A percentile compares a stretch with the other conserved stretches of the same genome.
phyloP scores from a whole-genome alignment of 2,888 invertebrate species.

The Scotopteryx bipunctaria region DNA sequence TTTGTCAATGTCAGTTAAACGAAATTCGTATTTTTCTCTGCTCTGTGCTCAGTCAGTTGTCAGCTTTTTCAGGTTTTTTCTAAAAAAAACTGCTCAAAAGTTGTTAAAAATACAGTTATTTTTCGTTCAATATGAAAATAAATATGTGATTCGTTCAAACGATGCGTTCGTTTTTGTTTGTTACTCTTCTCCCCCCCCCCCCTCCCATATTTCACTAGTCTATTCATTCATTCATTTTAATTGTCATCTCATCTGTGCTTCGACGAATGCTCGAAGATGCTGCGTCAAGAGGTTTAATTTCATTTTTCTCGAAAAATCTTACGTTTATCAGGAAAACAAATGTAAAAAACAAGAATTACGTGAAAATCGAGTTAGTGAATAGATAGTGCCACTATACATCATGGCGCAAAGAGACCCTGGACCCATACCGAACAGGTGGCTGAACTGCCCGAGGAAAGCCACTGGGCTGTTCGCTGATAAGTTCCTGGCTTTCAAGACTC shows the following conservation, averaged over 20 bases:
- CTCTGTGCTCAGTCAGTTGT: no score
- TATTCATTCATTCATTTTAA: no score
- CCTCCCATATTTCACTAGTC: no score
- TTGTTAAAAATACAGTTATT: no score
- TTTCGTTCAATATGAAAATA: no score
- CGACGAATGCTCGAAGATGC: conserved; percentile 34
- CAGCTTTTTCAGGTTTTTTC: background rate
- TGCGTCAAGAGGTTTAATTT: conserved; percentile 36
- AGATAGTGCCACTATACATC: conserved; percentile 33
- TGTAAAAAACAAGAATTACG: conserved; percentile 29
- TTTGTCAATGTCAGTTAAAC: no score
- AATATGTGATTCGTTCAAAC: no score
- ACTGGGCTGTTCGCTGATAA: conserved; percentile 88
- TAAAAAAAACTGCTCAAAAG: no score
- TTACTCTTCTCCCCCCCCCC: no score
- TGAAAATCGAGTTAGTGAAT: conserved; percentile 31
- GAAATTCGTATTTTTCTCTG: no score
- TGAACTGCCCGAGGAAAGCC: conserved; percentile 93
- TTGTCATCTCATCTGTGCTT: conserved; percentile 32
- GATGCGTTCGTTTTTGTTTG: no score
- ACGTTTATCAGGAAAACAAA: conserved; percentile 17
- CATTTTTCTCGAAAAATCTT: conserved; percentile 24
- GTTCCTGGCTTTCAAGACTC: conserved; percentile 98
- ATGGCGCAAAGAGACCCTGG: conserved; percentile 77
- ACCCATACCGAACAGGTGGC: conserved; percentile 93